phyloP scores from a whole-genome alignment of 1,140 invertebrate genomes.

The Xylocopa sonorina region DNA sequence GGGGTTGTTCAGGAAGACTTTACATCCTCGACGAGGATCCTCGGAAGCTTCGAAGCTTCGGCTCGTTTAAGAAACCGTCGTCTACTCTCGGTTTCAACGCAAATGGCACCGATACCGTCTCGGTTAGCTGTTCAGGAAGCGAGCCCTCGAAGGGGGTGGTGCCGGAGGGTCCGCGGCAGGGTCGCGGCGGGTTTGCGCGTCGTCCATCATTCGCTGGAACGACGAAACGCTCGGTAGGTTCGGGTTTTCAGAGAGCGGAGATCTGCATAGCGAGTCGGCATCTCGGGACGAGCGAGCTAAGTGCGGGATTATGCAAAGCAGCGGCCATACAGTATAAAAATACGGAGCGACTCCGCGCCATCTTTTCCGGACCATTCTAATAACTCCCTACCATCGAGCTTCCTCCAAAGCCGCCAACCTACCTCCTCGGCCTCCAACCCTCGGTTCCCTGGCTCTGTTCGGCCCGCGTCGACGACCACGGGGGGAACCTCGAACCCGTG shows the following conservation, averaged over 20 bases:
- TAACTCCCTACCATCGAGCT: slow-evolving; percentile 78
- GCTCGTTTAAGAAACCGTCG: not conserved
- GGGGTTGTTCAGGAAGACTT: not conserved
- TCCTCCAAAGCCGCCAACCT: slow-evolving; percentile 43
- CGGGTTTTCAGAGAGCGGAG: slow-evolving; percentile 69
- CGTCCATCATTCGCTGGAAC: slow-evolving; percentile 76
- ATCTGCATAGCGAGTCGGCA: slow-evolving; percentile 79
- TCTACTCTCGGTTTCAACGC: not conserved
- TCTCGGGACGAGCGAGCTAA: slow-evolving; percentile 81
- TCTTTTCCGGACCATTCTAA: slow-evolving; percentile 83
- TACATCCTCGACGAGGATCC: not conserved
- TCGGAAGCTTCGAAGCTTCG: not conserved
- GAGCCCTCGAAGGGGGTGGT: slow-evolving; percentile 28
- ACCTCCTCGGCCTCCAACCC: slow-evolving; percentile 60
- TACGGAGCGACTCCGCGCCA: slow-evolving; percentile 83
- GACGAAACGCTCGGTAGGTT: slow-evolving; percentile 73
- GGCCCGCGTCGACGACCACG: slow-evolving; percentile 31
- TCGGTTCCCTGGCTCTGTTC: slow-evolving; percentile 23
- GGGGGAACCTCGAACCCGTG: slow-evolving; percentile 33
- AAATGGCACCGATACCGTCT: slow-evolving; percentile 37
- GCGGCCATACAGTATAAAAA: slow-evolving; percentile 83
- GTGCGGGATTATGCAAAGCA: slow-evolving; percentile 83
- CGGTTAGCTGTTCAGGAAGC: slow-evolving; percentile 27
- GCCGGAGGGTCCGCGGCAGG: slow-evolving; percentile 19
- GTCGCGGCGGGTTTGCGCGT: slow-evolving; percentile 54